Base-by-base conservation (phyloP, 2,888 invertebrate species). In the Exocentrus adspersus region DNA sequence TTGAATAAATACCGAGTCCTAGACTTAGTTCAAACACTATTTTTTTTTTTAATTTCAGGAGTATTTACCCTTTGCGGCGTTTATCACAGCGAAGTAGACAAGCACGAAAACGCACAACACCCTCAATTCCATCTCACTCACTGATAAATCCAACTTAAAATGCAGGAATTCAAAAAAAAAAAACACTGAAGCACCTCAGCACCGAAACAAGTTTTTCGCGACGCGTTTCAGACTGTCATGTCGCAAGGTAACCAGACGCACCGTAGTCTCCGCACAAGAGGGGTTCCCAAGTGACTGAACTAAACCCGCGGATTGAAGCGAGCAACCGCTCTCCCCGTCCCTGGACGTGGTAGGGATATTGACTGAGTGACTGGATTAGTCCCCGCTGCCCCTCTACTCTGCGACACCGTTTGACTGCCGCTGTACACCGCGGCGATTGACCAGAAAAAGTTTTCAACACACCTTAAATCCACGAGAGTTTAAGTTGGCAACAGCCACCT, bases 221-320 rank as follows among this genome's bases (percentile, higher is more conserved):
- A 21, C 53, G 12, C 48, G 17, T 10, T 21, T 42, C 37, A 53
- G 42, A 53, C n/a, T n/a, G 53, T 42, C 37, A 42, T 53, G 41
- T 53, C 53, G 20, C 53, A 41, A 53, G 53, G 53, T 41, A 41
- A 42, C 21, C 24, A 53, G 37, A n/a, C n/a, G n/a, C n/a, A n/a
- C n/a, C n/a, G n/a, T n/a, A n/a, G n/a, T n/a, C n/a, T n/a, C n/a
- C n/a, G n/a, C n/a, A n/a, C n/a, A n/a, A n/a, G 28, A 58, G 28
- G 57, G 60, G 60, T 62, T 62, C 65, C 65, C 63, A 62, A 60
- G 62, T 62, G 54, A 60, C 24, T 60, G 42, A n/a, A 68, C 65
- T 68, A 63, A 65, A 65, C 62, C 57, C 62, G n/a, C 51, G 28
- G 17, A n/a, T n/a, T n/a, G n/a, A n/a, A n/a, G n/a, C n/a, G n/a